Base-by-base conservation (phyloP, 2,888 invertebrate genomes). In the Caenorhabditis sulstoni region DNA sequence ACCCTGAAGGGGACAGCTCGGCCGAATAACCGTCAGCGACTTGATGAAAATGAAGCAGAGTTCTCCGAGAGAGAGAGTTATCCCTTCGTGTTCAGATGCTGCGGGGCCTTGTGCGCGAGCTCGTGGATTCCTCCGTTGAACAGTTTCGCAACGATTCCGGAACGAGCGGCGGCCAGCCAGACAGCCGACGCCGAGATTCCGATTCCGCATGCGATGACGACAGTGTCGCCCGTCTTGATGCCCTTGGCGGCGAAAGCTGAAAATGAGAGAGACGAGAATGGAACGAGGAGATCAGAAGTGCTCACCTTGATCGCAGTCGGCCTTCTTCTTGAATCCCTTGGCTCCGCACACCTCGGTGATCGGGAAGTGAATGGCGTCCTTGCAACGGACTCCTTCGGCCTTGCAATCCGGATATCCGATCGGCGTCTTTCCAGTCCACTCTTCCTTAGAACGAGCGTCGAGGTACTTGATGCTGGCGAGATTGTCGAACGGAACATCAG, bases 281-380 rank as follows among this genome's bases (percentile, higher is more conserved):
- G 16, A 23, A 18, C 12, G 23, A 12, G 29, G 29, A 3, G 4
- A 5, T 29, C 29, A 29, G 29, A 29, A 29, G 14, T 9, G 16
- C 12, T 23, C 5, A 71, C 77, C 77, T 20, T 58, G 59, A 52
- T 79, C 79, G 29, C 59, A 59, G n/a, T 79, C 79, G 12, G 65
- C 59, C 79, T 79, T 79, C 79, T 79, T 79, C 74, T 79, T 79
- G 65, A 59, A 59, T 57, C 79, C 79, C 74, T 79, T 79, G 47
- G 79, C 61, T 23, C 62, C 79, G 49, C 65, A 55, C 35, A 79
- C 65, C 39, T 79, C 74, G 5, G 45, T 22, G n/a, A 79, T 50
- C 35, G 79, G 79, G 68, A 79, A 79, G 45, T 74, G 74, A 20
- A 74, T 74, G 14, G 79, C 68, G 39, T 74, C 79, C 59, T 74